Conservation (phyloP, 2,797 vertebrate species). For the Garrulus glandarius region DNA sequence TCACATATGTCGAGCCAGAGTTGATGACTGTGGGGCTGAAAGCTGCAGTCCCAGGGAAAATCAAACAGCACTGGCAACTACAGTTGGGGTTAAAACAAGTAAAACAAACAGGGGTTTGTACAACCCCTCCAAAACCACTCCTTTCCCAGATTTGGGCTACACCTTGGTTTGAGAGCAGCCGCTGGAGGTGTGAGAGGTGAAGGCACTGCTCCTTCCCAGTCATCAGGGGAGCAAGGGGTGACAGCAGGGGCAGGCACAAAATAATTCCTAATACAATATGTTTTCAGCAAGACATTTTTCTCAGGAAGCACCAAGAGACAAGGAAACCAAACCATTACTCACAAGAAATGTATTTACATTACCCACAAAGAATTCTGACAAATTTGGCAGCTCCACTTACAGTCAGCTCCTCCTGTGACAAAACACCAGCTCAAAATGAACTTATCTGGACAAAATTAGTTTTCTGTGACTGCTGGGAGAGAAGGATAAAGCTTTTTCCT, state of each 20-base stretch:
- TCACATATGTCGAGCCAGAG: background rate
- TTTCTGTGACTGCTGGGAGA: background rate
- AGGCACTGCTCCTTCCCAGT: background rate
- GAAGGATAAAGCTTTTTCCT: background rate
- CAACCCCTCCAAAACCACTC: background rate
- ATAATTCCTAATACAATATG: background rate
- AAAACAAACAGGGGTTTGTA: background rate
- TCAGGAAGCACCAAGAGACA: conserved; percentile 26
- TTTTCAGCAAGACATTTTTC: background rate
- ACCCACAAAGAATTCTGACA: background rate
- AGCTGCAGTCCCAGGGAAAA: background rate
- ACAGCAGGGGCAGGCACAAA: background rate
- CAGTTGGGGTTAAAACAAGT: background rate
- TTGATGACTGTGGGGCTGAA: background rate
- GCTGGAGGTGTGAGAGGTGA: background rate
- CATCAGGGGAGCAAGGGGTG: background rate
- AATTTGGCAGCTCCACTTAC: background rate
- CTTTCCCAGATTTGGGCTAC: background rate
- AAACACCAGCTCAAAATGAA: background rate
- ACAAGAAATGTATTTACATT: background rate
- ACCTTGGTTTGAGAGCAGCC: background rate
- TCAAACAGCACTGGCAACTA: background rate
- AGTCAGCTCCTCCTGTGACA: background rate
- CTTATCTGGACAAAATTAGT: background rate
- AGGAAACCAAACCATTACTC: background rate